A percentile compares a stretch with the other conserved stretches of the same genome.
Conservation (phyloP, 1,140 invertebrate genomes). For the Drosophila repleta region DNA sequence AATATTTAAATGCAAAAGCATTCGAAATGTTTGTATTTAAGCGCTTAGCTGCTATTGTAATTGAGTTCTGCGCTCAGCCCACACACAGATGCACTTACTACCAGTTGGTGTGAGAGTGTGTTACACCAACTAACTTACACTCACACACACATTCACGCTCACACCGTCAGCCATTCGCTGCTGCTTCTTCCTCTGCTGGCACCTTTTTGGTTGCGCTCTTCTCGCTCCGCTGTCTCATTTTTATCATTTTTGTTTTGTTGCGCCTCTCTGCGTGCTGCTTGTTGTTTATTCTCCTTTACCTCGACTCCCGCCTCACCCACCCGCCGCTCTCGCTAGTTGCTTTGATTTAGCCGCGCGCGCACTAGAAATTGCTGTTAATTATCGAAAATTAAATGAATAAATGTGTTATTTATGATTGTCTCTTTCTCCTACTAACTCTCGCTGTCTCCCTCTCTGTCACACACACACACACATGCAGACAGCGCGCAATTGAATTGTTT, state of each 20-base stretch:
- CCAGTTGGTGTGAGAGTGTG: neutral
- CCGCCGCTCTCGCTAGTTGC: conserved; percentile 35
- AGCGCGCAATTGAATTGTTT: conserved; percentile 39
- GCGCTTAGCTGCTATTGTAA: conserved; percentile 2
- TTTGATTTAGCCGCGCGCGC: conserved; percentile 79
- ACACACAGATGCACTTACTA: conserved; percentile 3
- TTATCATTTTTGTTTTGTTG: conserved; percentile 55
- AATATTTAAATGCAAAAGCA: conserved; percentile 21
- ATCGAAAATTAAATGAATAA: conserved; percentile 53
- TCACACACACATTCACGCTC: conserved; percentile 14
- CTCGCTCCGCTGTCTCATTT: conserved; percentile 49
- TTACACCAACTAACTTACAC: conserved; percentile 22
- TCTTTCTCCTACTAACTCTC: neutral
- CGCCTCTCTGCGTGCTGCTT: conserved; percentile 31
- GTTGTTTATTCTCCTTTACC: conserved; percentile 54
- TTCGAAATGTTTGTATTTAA: conserved; percentile 18
- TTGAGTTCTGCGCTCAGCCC: conserved; percentile 25
- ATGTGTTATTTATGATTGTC: conserved; percentile 54
- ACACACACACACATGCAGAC: conserved; percentile 23
- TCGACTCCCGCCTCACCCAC: conserved; percentile 39
- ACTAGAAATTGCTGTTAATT: conserved; percentile 72
- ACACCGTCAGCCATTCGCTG: conserved; percentile 31
- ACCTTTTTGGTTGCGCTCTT: conserved; percentile 56
- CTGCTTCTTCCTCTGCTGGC: conserved; percentile 9
- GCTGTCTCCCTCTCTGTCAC: neutral